Evolutionary conservation across 2,797 vertebrate species (phyloP).

Genomic region (Takifugu rubripes): DNA sequence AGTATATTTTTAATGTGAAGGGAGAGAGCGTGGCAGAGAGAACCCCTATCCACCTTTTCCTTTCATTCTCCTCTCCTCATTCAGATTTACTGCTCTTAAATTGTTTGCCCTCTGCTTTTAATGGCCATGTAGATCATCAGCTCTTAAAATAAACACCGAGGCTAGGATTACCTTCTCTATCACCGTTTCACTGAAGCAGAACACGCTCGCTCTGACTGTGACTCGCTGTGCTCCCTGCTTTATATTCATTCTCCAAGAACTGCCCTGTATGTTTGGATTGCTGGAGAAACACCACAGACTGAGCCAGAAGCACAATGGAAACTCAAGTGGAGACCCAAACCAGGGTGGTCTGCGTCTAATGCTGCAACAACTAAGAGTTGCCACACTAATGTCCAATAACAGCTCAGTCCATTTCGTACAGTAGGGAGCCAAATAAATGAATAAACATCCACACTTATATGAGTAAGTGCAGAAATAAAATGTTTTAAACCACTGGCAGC

Average conservation of each 20-base stretch:
- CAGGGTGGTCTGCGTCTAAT: conserved; percentile 68
- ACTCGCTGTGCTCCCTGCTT: conserved; percentile 13
- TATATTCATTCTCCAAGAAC: conserved; percentile 18
- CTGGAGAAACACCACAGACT: conserved; percentile 44
- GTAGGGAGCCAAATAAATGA: conserved; percentile 11
- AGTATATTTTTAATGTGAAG: conserved; percentile 28
- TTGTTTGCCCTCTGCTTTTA: conserved; percentile 67
- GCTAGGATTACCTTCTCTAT: conserved; percentile 59
- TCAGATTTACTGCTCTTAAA: conserved; percentile 64
- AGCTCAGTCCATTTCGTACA: conserved; percentile 14
- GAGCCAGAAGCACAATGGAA: conserved; percentile 62
- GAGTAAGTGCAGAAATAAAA: too few species aligned
- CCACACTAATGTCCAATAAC: conserved; percentile 49
- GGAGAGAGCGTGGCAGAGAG: conserved; percentile 26
- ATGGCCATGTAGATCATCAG: conserved; percentile 64
- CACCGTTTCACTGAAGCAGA: conserved; percentile 36
- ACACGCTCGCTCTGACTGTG: conserved; percentile 14
- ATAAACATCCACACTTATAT: too few species aligned
- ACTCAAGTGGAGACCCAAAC: conserved; percentile 44
- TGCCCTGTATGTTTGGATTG: conserved; percentile 40
- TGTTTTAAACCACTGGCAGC: too few species aligned
- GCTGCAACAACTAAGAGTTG: conserved; percentile 63
- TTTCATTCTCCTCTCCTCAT: conserved; percentile 30
- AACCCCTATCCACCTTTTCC: conserved; percentile 13
- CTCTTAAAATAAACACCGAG: conserved; percentile 69